Evolutionary conservation across 2,113 vertebrate genomes (phyloP), one percentile per base, ranked within the genome.

Genomic region (Microcebus griseorufus): DNA sequence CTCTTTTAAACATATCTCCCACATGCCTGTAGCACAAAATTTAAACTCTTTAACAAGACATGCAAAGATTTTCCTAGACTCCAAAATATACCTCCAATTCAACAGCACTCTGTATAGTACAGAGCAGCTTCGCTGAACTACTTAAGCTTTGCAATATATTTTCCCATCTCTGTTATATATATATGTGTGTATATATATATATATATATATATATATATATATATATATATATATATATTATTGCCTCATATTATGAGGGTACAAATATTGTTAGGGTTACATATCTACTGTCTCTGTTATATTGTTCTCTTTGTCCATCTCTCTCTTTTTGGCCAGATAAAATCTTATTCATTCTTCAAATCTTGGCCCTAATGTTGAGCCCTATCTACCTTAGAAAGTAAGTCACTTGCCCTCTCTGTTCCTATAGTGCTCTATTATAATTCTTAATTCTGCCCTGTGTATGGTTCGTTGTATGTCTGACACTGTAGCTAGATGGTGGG

Each of bases 21-120:
- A 34, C 23, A 84, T n/a, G 25, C 39, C 65, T 82, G 29, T 10
- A 70, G 8, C 60, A 95, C 34, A 78, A 83, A 88, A 22, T 92
- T 94, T 42, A 85, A 93, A 94, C 51, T 80, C 17, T 64, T 76
- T 94, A 81, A 34, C 37, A 88, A 91, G 88, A 37, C 29, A 62
- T 27, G 9, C 58, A 76, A 81, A 93, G n/a, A n/a, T 25, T 51
- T 95, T 83, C 45, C 53, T 39, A 20, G 58, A 78, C 29, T 94
- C 75, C 18, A 29, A 88, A 93, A 51, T 17, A 70, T 9, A 65
- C 14, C 18, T 83, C 64, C n/a, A 70, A n/a, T 64, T 37, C 37
- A 70, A 55, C 7, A 67, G 9, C 1, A 5, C 6, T 25, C 13
- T 14, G 7, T 7, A 3, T 1, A 22, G 22, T 32, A 3, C 17